Evolutionary conservation across 2,113 vertebrate genomes (phyloP), one percentile per base, ranked within the genome.

Genomic region (Heterocephalus glaber): DNA sequence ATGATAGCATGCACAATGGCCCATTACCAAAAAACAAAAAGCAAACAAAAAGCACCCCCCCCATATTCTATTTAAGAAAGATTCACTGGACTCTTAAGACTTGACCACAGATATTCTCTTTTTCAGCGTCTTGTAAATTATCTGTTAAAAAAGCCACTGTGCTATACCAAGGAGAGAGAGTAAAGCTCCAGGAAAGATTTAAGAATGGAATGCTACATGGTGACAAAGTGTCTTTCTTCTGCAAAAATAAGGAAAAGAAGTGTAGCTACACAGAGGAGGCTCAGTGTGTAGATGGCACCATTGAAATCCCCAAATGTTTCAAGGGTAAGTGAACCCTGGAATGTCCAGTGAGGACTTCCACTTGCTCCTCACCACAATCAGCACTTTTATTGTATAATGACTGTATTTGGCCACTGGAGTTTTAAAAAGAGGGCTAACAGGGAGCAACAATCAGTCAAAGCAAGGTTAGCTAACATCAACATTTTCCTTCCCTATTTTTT

Each of bases 291-390:
- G 98, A 99, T 3, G 99, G 99, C 66, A 98, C 96, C 60, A 97
- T 99, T 3, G 97, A 98, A 7, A 92, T 99, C 49, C 99, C 99
- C 5, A 97, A 97, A 24, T 99, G 99, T 94, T 99, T 99, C 93
- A 97, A 99, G 98, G 99, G 99, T 99, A 97, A 1, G 95, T 7
- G 33, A 5, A 3, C 11, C 35, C 7, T 49, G 54, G n/a, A 38
- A 11, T 3, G 70, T 60, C 47, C 7, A 44, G 14, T 47, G 58
- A 14, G 0, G 20, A 24, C 7, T 74, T 47, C 2, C 3, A 10
- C 6, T 95, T 33, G 38, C 6, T 20, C 20, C 28, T 2, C 9
- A 58, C 30, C 16, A 38, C 41, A 13, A 14, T 3, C 17, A 54
- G 56, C 5, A 61, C 44, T 38, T 77, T 16, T 35, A 4, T 86